Percentiles rank a stretch among this genome's conserved stretches.
Conservation (phyloP, 2,797 vertebrate species). For the Vultur gryphus region DNA sequence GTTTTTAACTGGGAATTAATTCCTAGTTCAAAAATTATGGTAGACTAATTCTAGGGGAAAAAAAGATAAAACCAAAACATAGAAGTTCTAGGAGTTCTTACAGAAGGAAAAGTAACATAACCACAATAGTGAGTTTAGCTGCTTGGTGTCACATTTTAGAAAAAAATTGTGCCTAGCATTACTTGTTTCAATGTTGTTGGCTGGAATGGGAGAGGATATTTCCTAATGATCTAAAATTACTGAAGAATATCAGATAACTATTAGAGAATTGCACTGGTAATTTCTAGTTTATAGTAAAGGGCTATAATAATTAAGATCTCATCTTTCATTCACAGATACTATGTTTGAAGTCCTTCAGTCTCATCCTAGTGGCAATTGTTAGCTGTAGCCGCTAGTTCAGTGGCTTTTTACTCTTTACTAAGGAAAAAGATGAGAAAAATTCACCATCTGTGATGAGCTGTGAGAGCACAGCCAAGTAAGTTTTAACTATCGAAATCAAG, state of each 20-base stretch:
- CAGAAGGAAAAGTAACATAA: neutral
- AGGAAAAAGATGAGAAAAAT: neutral
- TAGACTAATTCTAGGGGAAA: neutral
- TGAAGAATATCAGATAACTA: neutral
- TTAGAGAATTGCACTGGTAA: neutral
- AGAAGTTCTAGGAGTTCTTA: neutral
- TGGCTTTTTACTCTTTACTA: neutral
- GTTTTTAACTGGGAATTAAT: neutral
- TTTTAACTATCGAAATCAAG: neutral
- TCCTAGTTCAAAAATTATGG: neutral
- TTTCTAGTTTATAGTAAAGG: constrained; percentile 30
- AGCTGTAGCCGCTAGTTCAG: neutral
- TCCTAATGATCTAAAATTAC: constrained; percentile 28
- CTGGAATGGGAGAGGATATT: neutral
- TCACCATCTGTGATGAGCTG: neutral
- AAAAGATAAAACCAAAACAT: neutral
- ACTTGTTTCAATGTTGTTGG: neutral
- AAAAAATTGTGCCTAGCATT: neutral
- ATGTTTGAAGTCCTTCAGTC: constrained; percentile 19
- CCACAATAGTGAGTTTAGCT: neutral
- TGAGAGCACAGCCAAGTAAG: neutral
- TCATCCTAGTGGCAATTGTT: neutral
- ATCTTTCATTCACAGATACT: constrained; percentile 22
- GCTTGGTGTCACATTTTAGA: neutral
- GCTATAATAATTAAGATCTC: constrained; percentile 34